Base-by-base conservation (phyloP, 2,113 vertebrate genomes). In the Pseudolaguvia tuberculata region DNA sequence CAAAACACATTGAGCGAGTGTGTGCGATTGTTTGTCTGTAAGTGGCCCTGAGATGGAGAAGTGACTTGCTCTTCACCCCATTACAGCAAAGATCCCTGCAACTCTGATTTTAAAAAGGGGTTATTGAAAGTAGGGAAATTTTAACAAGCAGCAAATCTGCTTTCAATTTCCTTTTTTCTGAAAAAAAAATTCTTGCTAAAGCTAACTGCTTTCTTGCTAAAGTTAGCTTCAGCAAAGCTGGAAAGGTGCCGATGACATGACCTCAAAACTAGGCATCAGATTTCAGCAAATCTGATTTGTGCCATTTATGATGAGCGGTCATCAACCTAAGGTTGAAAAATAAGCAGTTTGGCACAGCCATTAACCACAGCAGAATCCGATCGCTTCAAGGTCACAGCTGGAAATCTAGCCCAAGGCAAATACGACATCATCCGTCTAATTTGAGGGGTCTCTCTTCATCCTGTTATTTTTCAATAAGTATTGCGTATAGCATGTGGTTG, bases 331-430 rank as follows among this genome's bases (percentile, higher is more conserved):
- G 13, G 50, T 42, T 70, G 58, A 62, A 68, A 73, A 73, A 69
- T 53, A 35, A 73, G 73, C 52, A 57, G 71, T 51, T 59, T 76
- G 74, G 14, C 20, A 4, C 29, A 48, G 67, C 14, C 35, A 27
- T 70, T 66, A 61, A 71, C 73, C 69, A 23, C 69, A 31, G 72
- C 45, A 52, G 59, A 70, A 71, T 71, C 29, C 48, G 29, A 71
- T 31, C 10, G 1, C 17, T 57, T 25, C 58, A 75, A 75, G 67
- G 74, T 59, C 65, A 39, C 10, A 42, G 74, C 20, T 1, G 55
- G 55, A 76, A 70, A 66, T 45, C 35, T 4, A 69, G 14, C 61
- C 74, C 63, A 4, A 50, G 15, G 51, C 52, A 58, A 75, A 67
- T 35, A 25, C 13, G 20, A 75, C 21, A 57, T 58, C 52, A 58